Percentiles rank a stretch among this genome's conserved stretches.
phyloP scores from a whole-genome alignment of 2,113 vertebrate species.

The Indri indri region DNA sequence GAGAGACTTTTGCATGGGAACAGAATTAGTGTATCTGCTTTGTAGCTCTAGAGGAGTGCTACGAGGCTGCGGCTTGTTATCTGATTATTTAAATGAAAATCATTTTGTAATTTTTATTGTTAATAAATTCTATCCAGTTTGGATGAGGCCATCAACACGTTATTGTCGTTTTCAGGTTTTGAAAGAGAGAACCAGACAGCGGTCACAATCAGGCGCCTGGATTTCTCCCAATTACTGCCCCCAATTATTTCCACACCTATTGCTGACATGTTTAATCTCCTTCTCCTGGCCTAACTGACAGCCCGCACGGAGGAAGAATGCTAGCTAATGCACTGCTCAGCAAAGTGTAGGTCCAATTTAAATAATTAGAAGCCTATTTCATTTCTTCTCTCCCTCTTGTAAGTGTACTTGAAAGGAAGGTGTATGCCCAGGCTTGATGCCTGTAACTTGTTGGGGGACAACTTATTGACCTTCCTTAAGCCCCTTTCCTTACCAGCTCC shows the following conservation, averaged over 20 bases:
- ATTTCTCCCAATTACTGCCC: constrained; percentile 69
- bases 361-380: constrained; percentile 70
- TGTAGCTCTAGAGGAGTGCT: background rate
- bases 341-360: constrained; percentile 61
- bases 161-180: constrained; percentile 62
- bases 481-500: constrained; percentile 31
- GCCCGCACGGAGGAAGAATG: background rate
- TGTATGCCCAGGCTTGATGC: background rate
- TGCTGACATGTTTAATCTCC: constrained; percentile 73
- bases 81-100: constrained; percentile 40
- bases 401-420: constrained; percentile 57
- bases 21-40: background rate
- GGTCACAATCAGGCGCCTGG: background rate
- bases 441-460: constrained; percentile 38
- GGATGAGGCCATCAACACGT: constrained; percentile 21
- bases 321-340: constrained; percentile 46
- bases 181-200: constrained; percentile 38
- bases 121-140: constrained; percentile 54
- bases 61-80: background rate
- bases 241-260: constrained; percentile 70
- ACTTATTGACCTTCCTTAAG: constrained; percentile 43
- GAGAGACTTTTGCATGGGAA: background rate
- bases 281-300: constrained; percentile 42
- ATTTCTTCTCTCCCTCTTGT: constrained; percentile 54
- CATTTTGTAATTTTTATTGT: constrained; percentile 54